Evolutionary conservation across 2,888 invertebrate genomes (phyloP), one percentile per base, ranked within the genome.

Genomic region (Drosophila pegasa): DNA sequence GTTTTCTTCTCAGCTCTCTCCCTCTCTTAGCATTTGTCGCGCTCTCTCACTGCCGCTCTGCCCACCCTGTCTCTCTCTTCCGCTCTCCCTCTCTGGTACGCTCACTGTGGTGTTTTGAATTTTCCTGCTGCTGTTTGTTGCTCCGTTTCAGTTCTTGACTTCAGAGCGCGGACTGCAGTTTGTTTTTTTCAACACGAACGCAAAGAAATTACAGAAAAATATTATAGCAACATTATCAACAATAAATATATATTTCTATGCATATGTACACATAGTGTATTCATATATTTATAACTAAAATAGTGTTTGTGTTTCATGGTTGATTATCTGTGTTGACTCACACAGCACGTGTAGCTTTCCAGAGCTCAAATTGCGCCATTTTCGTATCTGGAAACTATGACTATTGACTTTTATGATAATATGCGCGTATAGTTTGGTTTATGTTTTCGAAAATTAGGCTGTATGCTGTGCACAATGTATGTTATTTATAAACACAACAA

Each of bases 131-230:
- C 45, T 57, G 75, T 71, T 68, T 68, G 62, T 62, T 59, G 54
- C 41, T 50, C 59, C 18, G 73, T 57, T 85, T 85, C 57, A 68
- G 80, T 83, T 77, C 55, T 75, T 59, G 55, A 51, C 63, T 64
- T 78, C 40, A 48, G 71, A 78, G 71, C 70, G 80, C 71, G 63
- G 50, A 47, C 61, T 66, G 64, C 80, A 80, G 68, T 77, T 80
- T 72, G 63, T 40, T 66, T 66, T 45, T 63, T 55, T 43, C 72
- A 60, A 33, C 47, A 52, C 48, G 35, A 41, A 22, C 66, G 78
- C 62, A 57, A 69, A 52, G 18, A 63, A 63, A 48, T 22, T 35
- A 20, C 16, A 51, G 14, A 38, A 62, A 51, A 41, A 35, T 27
- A 5, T 18, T 20, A 40, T 20, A 51, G 31, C 20, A 72, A 68